Evolutionary conservation across 2,797 vertebrate genomes (phyloP), one percentile per base, ranked within the genome.

Genomic region (Spinibarbus caldwelli): DNA sequence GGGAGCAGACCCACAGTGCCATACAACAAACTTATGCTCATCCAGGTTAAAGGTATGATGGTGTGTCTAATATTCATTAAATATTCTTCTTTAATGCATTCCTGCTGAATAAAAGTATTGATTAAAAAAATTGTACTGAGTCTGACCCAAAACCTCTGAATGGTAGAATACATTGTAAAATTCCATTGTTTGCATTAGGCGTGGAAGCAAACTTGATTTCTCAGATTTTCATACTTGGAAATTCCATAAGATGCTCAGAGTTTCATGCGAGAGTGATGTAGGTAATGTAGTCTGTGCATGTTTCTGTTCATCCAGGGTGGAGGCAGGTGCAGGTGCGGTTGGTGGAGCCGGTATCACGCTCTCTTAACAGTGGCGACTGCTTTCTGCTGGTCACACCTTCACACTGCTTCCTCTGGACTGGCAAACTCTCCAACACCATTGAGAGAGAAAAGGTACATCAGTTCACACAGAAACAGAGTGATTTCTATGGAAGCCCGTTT

Each of bases 281-380:
- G n/a, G 23, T 70, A 38, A 12, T 26, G 9, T 41, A 10, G 21
- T 21, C 29, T 72, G 23, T 76, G 52, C 2, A 10, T 73, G 68
- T 54, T n/a, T 75, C 26, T 66, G 57, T 76, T 34, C 3, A 8
- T 84, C 82, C 93, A 96, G 96, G 96, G 47, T 92, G 93, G 88
- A 91, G 86, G 87, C 93, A 90, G 67, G 93, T 96, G 54, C 95
- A 96, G 92, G 95, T 93, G 26, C 94, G 95, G 23, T 90, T 96
- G 91, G 95, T 94, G 86, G 94, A 95, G 91, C 96, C 96, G 0
- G 88, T 86, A 0, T 91, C 73, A 0, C 77, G 49, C 2, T 96
- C 94, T 0, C 92, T 96, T 72, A 96, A 95, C 92, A 96, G 96
- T 0, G 96, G 95, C 5, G 96, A 95, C 93, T 96, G 96, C 88